Conservation (phyloP, 2,888 invertebrate genomes). For the Rambutsinella grinnellia region DNA sequence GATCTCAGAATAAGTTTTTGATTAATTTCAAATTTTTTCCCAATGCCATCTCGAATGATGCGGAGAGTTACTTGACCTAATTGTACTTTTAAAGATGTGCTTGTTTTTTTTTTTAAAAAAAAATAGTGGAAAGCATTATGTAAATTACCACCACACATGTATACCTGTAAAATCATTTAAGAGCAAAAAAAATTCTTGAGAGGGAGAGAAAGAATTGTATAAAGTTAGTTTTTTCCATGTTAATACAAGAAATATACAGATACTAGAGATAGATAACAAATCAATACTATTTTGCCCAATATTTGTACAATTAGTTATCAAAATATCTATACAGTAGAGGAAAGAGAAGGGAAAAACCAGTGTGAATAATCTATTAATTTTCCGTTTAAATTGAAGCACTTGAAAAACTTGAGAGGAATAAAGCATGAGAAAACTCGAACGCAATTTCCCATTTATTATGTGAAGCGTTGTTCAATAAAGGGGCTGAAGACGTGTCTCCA, state of each 20-base stretch:
- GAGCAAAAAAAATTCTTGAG: too few relatives aligned
- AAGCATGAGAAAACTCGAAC: conserved; percentile 26
- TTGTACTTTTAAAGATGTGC: not conserved
- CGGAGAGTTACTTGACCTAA: too few relatives aligned
- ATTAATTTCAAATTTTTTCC: too few relatives aligned
- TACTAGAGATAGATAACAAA: conserved; percentile 28
- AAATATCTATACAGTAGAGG: not conserved
- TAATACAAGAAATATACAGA: conserved; percentile 10
- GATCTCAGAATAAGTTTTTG: too few relatives aligned
- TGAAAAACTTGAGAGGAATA: conserved; percentile 10
- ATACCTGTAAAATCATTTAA: conserved; percentile 47
- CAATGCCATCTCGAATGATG: too few relatives aligned
- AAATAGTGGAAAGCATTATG: not conserved
- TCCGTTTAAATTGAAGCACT: conserved; percentile 9
- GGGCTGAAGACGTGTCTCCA: conserved; percentile 48
- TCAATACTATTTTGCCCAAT: conserved; percentile 57
- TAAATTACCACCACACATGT: conserved; percentile 27
- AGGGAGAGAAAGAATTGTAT: too few relatives aligned
- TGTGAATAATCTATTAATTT: conserved; percentile 10
- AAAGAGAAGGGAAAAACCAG: too few relatives aligned
- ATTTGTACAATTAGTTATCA: conserved; percentile 48
- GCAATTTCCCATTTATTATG: conserved; percentile 45
- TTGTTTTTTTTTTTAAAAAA: not conserved
- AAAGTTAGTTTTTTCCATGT: conserved; percentile 33
- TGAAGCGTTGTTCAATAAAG: conserved; percentile 49